Conservation (phyloP, 2,888 invertebrate genomes). For the Polydrusus cervinus region DNA sequence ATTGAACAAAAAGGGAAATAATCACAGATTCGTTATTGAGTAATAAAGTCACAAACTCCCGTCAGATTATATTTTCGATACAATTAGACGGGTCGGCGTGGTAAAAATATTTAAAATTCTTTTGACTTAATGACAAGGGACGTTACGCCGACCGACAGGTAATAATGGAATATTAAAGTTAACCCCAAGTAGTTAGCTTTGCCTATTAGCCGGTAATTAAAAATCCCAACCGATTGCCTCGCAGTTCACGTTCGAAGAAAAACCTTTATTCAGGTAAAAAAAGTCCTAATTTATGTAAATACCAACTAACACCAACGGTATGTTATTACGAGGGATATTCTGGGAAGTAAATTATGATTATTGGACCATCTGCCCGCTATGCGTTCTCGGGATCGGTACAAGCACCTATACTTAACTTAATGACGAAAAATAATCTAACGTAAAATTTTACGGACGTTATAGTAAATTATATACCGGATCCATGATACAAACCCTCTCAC, state of each 20-base stretch:
- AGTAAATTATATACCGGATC: conserved; percentile 16
- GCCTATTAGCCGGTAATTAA: conserved; percentile 8
- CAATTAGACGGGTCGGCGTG: neutral
- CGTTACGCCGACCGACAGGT: conserved; percentile 5
- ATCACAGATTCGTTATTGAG: neutral
- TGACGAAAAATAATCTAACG: conserved; percentile 16
- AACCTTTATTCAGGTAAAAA: conserved; percentile 21
- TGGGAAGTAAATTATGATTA: conserved; percentile 13
- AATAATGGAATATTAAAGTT: conserved; percentile 20
- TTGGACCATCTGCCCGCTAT: conserved; percentile 12
- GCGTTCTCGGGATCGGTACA: conserved; percentile 3
- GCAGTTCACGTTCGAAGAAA: conserved; percentile 7
- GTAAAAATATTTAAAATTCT: neutral
- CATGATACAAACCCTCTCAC: neutral
- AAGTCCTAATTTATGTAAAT: conserved; percentile 25
- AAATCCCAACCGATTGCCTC: neutral
- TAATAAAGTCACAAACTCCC: neutral
- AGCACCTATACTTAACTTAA: conserved; percentile 10
- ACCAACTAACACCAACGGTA: conserved; percentile 18
- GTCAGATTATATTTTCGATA: neutral
- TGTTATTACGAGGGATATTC: conserved; percentile 23
- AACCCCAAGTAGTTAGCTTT: conserved; percentile 7
- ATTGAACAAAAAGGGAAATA: neutral
- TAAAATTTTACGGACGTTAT: conserved; percentile 13
- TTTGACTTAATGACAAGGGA: conserved; percentile 10